phyloP scores from a whole-genome alignment of 2,888 invertebrate genomes.

The Leptopilina syphax region DNA sequence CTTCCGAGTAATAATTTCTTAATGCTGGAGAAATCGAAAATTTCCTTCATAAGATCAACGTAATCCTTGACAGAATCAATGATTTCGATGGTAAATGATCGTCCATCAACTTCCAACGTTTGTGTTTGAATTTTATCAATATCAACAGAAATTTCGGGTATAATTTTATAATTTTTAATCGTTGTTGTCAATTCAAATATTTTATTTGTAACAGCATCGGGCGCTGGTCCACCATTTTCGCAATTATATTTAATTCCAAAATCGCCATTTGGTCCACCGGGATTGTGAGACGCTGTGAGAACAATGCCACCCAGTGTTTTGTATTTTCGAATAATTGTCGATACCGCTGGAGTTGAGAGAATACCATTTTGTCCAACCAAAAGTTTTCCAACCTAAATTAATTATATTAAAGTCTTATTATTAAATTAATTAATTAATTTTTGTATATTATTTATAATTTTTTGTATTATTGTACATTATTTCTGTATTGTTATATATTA shows the following conservation, averaged over 20 bases:
- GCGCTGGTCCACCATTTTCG: conserved; percentile 98
- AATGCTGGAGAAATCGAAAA: conserved; percentile 95
- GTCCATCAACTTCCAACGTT: conserved; percentile 82
- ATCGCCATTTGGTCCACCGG: conserved; percentile 97
- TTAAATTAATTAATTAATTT: neutral
- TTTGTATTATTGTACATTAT: too few relatives aligned
- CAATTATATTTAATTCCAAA: conserved; percentile 99
- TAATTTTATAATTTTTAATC: conserved; percentile 89
- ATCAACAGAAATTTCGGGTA: conserved; percentile 86
- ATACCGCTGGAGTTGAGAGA: conserved; percentile 98
- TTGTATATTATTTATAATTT: neutral
- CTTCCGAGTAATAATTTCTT: conserved; percentile 85
- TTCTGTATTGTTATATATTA: too few relatives aligned
- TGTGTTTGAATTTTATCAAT: conserved; percentile 82
- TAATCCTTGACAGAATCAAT: conserved; percentile 95
- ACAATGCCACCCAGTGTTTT: conserved; percentile 96
- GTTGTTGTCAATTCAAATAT: conserved; percentile 89
- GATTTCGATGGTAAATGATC: conserved; percentile 89
- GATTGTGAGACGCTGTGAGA: conserved; percentile 98
- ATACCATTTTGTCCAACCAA: conserved; percentile 96
- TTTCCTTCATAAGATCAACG: conserved; percentile 93
- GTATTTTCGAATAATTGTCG: conserved; percentile 93
- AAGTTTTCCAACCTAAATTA: conserved; percentile 85
- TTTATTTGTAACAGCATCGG: conserved; percentile 91
- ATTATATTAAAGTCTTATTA: neutral